These are phyloP conservation scores for Aegypius monachus DNA, from an alignment of 2,113 vertebrate genomes.

Conservation along the genomic window DNA sequence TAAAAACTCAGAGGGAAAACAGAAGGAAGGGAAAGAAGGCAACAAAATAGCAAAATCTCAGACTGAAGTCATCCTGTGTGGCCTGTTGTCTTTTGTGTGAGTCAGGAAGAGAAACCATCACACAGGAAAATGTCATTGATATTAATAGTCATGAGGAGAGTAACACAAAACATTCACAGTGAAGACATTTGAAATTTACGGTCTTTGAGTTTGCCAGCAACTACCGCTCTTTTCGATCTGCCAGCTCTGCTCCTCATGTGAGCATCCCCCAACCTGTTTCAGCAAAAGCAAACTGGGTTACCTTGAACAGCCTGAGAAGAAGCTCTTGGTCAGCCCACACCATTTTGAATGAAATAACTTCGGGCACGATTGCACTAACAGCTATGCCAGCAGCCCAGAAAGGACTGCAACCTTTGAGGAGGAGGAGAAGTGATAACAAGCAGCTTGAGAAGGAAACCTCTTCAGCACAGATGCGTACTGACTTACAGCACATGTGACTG, in stretches of 20 bases:
- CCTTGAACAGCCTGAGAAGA: not conserved
- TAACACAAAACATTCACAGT: constrained; percentile 2
- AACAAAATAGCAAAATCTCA: not conserved
- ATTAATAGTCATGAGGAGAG: not conserved
- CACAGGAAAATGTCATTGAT: constrained; percentile 10
- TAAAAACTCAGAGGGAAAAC: not conserved
- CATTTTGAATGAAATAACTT: not conserved
- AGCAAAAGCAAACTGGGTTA: not conserved
- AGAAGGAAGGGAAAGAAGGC: not conserved
- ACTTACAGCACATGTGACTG: not conserved
- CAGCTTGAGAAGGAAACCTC: not conserved
- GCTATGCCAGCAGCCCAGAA: not conserved
- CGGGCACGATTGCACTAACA: accelerated
- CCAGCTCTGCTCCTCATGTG: not conserved
- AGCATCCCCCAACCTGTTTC: not conserved
- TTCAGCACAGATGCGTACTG: not conserved
- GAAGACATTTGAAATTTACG: not conserved
- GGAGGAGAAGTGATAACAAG: not conserved
- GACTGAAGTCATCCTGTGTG: not conserved
- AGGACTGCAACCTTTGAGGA: not conserved
- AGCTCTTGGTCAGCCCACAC: not conserved
- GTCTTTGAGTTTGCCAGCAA: not conserved
- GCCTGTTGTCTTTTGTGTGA: constrained; percentile 19
- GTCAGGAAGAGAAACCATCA: not conserved
- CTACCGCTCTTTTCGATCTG: not conserved